These are phyloP conservation scores for Hemitrygon akajei DNA, from an alignment of 2,797 vertebrate species.

Conservation along the genomic window DNA sequence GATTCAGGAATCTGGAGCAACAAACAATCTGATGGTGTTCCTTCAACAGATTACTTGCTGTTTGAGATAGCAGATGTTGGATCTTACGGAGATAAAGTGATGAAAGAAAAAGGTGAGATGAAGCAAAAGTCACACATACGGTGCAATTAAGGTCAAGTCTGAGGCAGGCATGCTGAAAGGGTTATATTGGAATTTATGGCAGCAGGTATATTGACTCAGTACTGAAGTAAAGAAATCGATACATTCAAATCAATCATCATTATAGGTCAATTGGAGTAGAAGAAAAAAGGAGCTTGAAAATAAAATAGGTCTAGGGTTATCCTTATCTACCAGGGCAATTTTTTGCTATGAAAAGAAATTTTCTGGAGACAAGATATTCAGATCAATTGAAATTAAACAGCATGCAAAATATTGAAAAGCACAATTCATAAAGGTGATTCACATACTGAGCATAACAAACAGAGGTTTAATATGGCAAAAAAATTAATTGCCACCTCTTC, in stretches of 20 bases:
- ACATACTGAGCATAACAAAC: not conserved
- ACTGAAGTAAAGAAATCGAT: not conserved
- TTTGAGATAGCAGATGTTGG: not conserved
- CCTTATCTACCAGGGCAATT: not conserved
- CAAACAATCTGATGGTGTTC: too few species aligned
- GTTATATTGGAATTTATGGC: not conserved
- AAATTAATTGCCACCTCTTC: not conserved
- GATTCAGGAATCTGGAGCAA: too few species aligned
- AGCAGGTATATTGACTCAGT: not conserved
- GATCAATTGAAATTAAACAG: not conserved
- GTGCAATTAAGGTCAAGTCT: not conserved
- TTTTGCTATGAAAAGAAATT: not conserved
- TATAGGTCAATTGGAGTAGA: slow-evolving; percentile 5
- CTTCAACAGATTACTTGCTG: too few species aligned
- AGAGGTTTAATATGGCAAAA: not conserved
- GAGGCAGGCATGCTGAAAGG: not conserved
- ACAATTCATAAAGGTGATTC: not conserved
- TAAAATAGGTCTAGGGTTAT: not conserved
- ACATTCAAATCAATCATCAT: slow-evolving; percentile 7
- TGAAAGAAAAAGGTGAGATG: not conserved
- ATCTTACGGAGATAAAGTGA: not conserved
- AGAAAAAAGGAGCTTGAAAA: not conserved
- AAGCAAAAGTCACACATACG: not conserved
- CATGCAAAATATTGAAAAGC: not conserved
- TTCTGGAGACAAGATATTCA: not conserved